These are phyloP conservation scores for Cinclus mexicanus DNA, from an alignment of 2,113 vertebrate species.

Conservation along the genomic window DNA sequence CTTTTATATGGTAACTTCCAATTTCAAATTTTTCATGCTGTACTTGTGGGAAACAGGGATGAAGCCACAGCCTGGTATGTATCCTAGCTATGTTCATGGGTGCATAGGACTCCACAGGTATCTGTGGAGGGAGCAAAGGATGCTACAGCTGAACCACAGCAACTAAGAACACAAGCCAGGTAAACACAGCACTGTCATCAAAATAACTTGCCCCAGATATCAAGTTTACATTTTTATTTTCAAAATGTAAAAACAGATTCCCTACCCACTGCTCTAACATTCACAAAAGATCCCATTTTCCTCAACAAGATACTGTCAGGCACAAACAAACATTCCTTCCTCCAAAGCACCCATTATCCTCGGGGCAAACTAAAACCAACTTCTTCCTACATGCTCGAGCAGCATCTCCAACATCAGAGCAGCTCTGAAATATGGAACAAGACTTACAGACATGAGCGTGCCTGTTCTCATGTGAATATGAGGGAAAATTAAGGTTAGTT, in stretches of 20 bases:
- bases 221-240: not conserved
- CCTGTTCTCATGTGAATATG: not conserved
- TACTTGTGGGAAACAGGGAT: not conserved
- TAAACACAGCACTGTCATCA: not conserved
- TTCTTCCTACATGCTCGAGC: not conserved
- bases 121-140: not conserved
- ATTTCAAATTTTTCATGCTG: not conserved
- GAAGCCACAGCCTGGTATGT: not conserved
- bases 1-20: slow-evolving; percentile 40
- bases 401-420: not conserved
- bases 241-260: not conserved
- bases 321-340: not conserved
- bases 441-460: not conserved
- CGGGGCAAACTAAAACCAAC: not conserved
- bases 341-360: not conserved
- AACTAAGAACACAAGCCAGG: not conserved
- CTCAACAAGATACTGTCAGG: not conserved
- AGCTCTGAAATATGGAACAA: not conserved
- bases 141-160: not conserved
- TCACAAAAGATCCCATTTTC: not conserved
- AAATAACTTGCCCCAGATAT: not conserved
- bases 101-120: not conserved
- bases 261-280: not conserved
- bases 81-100: not conserved
- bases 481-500: not conserved